Percentiles rank a stretch among this genome's conserved stretches.
phyloP scores from a whole-genome alignment of 2,113 vertebrate species.

The Trochalopteron elliotii region DNA sequence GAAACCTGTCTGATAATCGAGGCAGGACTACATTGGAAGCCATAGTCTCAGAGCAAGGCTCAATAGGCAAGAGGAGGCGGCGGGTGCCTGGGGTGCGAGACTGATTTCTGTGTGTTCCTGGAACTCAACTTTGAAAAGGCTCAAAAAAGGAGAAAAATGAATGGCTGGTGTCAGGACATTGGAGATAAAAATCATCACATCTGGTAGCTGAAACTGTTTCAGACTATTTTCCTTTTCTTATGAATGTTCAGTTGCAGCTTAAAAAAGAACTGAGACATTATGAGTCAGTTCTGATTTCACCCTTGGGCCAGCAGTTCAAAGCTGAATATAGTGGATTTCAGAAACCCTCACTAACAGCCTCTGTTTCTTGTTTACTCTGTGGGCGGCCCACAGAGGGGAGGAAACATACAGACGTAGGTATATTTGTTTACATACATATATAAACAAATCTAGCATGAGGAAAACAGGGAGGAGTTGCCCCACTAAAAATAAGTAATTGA shows the following conservation, averaged over 20 bases:
- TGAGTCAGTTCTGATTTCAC: neutral
- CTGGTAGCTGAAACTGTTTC: neutral
- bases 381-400: neutral
- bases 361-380: neutral
- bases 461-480: neutral
- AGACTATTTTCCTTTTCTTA: neutral
- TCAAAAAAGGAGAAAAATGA: neutral
- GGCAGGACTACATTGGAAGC: neutral
- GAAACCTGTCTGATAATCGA: rapidly evolving
- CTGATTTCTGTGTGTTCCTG: neutral
- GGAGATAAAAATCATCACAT: neutral
- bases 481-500: neutral
- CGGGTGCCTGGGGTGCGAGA: neutral
- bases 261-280: neutral
- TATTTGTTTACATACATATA: rapidly evolving
- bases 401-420: rapidly evolving
- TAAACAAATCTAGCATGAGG: neutral
- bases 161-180: neutral
- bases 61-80: neutral
- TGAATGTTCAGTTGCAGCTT: neutral
- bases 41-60: neutral
- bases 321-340: neutral
- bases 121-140: neutral
- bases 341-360: neutral
- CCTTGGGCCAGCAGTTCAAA: neutral